Conservation (phyloP, 2,888 invertebrate species). For the Sesia bembeciformis region DNA sequence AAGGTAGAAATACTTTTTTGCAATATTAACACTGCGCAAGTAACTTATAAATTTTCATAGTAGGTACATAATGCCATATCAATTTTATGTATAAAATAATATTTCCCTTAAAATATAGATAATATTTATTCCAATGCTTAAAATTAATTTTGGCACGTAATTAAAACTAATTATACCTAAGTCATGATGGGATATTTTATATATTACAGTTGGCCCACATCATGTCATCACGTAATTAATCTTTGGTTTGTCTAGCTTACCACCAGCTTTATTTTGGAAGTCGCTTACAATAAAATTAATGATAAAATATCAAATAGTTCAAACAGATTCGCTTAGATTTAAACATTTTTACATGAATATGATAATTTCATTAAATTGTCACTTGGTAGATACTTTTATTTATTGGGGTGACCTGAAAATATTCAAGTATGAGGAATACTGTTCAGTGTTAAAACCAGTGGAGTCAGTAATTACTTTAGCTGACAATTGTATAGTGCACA, state of each 20-base stretch:
- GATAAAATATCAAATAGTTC: conserved; percentile 48
- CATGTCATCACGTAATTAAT: conserved; percentile 45
- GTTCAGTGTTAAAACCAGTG: no score
- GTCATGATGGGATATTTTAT: conserved; percentile 44
- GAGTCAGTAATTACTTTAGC: no score
- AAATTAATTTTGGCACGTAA: conserved; percentile 57
- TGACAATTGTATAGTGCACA: no score
- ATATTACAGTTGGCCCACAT: conserved; percentile 56
- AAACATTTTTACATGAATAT: no score
- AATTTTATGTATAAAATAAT: conserved; percentile 39
- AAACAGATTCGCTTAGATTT: conserved; percentile 34
- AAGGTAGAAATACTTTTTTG: conserved; percentile 45
- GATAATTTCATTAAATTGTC: no score
- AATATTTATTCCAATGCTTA: conserved; percentile 36
- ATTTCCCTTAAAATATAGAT: conserved; percentile 21
- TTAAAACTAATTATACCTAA: conserved; percentile 23
- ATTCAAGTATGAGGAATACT: no score
- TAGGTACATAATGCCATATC: conserved; percentile 51
- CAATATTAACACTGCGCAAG: conserved; percentile 49
- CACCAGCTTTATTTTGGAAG: conserved; percentile 50
- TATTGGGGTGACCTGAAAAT: no score
- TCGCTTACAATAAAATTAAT: conserved; percentile 28
- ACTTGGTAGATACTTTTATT: no score
- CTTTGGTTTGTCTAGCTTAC: conserved; percentile 73
- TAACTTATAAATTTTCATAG: conserved; percentile 27